Evolutionary conservation across 64 coral and sea anemone genomes (phyloP).

Genomic region (Stichodactyla mertensii): DNA sequence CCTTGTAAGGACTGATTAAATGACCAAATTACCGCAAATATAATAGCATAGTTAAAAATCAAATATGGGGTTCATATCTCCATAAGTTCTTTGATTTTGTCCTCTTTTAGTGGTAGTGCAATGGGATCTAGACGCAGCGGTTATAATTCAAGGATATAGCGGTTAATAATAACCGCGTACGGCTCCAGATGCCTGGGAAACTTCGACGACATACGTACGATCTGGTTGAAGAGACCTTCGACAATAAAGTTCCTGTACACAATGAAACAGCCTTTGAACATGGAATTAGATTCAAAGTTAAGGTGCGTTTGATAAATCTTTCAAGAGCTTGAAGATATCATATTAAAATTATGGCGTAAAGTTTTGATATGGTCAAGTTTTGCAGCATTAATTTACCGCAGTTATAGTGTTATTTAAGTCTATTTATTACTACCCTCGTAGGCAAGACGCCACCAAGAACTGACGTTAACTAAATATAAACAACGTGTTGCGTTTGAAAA

Average conservation of each 20-base stretch:
- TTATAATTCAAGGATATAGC: background rate
- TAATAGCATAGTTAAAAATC: background rate
- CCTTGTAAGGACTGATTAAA: background rate
- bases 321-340: background rate
- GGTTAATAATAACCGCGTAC: background rate
- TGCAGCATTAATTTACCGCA: background rate
- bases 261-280: slow-evolving; percentile 83
- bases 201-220: slow-evolving; percentile 68
- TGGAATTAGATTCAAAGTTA: slow-evolving; percentile 85
- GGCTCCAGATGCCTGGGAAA: slow-evolving; percentile 81
- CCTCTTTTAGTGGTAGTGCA: background rate
- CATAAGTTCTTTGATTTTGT: background rate
- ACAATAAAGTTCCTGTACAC: slow-evolving; percentile 75
- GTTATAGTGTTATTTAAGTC: background rate
- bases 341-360: background rate
- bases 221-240: slow-evolving; percentile 77
- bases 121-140: background rate
- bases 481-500: background rate
- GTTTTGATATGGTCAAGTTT: background rate
- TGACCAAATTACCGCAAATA: slow-evolving; percentile 2
- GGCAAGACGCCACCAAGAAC: background rate
- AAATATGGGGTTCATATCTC: background rate
- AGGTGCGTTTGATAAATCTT: slow-evolving; percentile 34
- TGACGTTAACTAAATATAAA: background rate
- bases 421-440: background rate